phyloP scores from a whole-genome alignment of 2,888 invertebrate genomes.

The Drosophila vallismaia region DNA sequence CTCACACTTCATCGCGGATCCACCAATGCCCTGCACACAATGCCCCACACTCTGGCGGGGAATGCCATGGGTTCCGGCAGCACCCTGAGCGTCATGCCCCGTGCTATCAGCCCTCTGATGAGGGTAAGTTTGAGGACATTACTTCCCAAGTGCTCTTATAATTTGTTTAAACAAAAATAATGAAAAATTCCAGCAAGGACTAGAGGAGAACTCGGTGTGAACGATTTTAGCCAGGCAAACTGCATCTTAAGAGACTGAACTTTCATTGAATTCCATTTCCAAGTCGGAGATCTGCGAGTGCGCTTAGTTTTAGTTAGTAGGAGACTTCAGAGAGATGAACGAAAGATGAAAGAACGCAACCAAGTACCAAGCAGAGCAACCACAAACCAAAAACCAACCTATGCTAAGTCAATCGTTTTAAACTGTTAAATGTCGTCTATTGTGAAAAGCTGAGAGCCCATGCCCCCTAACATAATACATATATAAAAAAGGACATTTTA shows the following conservation, averaged over 20 bases:
- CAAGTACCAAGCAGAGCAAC: conserved; percentile 26
- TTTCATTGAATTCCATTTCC: conserved; percentile 51
- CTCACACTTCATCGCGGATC: conserved; percentile 82
- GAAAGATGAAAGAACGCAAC: conserved; percentile 23
- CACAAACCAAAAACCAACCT: conserved; percentile 2
- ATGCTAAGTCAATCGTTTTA: conserved; percentile 49
- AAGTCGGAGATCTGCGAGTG: conserved; percentile 26
- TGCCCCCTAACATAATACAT: not conserved
- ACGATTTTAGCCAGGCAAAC: conserved; percentile 52
- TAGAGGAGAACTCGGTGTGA: conserved; percentile 83
- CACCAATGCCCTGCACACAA: conserved; percentile 82
- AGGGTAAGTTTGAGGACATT: conserved; percentile 71
- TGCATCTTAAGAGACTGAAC: conserved; percentile 76
- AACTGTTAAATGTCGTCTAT: conserved; percentile 62
- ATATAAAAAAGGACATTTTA: not conserved
- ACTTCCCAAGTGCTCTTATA: not conserved
- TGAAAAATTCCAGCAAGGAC: conserved; percentile 75
- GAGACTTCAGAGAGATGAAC: not conserved
- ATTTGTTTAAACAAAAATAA: not conserved
- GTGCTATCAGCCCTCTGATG: conserved; percentile 83
- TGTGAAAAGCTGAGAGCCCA: conserved; percentile 9
- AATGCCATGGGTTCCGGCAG: conserved; percentile 67
- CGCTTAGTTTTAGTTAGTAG: conserved; percentile 36
- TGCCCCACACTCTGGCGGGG: conserved; percentile 60
- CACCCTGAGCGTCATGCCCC: conserved; percentile 76